Evolutionary conservation across 2,888 invertebrate species (phyloP).

Genomic region (Anagyrus pseudococci): DNA sequence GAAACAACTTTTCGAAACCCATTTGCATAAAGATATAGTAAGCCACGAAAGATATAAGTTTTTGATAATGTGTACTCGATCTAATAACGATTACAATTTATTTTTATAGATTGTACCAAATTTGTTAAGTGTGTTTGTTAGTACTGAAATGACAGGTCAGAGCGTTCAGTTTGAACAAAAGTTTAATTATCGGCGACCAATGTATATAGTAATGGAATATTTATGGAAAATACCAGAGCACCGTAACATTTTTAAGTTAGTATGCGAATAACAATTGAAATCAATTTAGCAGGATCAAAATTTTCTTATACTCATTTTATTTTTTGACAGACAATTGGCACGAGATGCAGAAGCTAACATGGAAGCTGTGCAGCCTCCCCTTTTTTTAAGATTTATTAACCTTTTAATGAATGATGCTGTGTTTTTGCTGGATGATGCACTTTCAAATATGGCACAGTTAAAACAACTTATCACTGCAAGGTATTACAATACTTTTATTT

Average conservation of each 20-base stretch:
- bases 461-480: conserved; percentile 80
- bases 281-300: not conserved
- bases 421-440: conserved; percentile 90
- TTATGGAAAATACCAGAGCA: conserved; percentile 86
- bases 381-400: conserved; percentile 95
- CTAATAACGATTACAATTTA: not conserved
- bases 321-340: conserved; percentile 71
- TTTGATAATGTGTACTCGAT: not conserved
- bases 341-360: conserved; percentile 83
- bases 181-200: conserved; percentile 93
- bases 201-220: conserved; percentile 93
- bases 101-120: conserved; percentile 75
- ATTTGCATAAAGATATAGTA: conserved; percentile 76
- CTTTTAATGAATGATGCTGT: conserved; percentile 97
- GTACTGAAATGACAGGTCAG: conserved; percentile 96
- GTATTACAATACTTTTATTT: conserved; percentile 58
- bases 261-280: conserved; percentile 35
- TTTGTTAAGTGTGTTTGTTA: conserved; percentile 91
- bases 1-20: conserved; percentile 78
- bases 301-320: conserved; percentile 11
- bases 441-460: conserved; percentile 87
- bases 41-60: conserved; percentile 12
- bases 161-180: conserved; percentile 96
- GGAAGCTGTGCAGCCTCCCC: conserved; percentile 87
- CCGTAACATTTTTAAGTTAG: conserved; percentile 76